Base-by-base conservation (phyloP, 2,888 invertebrate species). In the Chrysopilus asiliformis region DNA sequence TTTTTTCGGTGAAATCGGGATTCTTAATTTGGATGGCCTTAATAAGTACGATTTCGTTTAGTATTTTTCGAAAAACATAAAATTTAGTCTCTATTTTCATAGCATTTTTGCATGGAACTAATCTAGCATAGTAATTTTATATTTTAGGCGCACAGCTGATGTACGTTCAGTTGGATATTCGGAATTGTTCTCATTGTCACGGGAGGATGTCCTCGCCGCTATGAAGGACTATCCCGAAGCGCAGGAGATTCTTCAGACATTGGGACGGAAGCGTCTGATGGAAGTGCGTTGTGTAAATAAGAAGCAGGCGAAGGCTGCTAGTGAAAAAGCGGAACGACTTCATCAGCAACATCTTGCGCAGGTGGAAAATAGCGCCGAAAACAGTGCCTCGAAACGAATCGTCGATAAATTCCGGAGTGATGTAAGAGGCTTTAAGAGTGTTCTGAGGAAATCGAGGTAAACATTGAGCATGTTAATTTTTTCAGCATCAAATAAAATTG, bases 171-270 rank as follows among this genome's bases (percentile, higher is more conserved):
- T 94, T 2, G 94, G 94, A 1, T 94, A 94, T 54, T 90, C 93
- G 0, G 94, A 94, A 60, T 67, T 94, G 15, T 94, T 94, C 59
- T 91, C 91, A 18, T 65, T 94, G 15, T 93, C 93, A 0, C 71
- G 93, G 4, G 93, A 94, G 64, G 94, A 94, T 55, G 93, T 94
- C 0, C 64, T 94, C 18, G 79, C 83, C 1, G 94, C 94, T 1
- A 89, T 94, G 81, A 93, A 93, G 58, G 94, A 94, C 58, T 94
- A 94, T 53, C 94, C 94, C 0, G 93, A 94, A 61, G 94, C 94
- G 1, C 90, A 93, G 60, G 87, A 89, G 47, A 90, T 90, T 45
- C 68, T 90, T n/a, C 87, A 89, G 56, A 85, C 81, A 8, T 68
- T 90, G 18, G 90, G 90, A 4, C 68, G 85, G 29, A 89, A 87